Evolutionary conservation across 2,113 vertebrate genomes (phyloP).

Genomic region (Promerops cafer): DNA sequence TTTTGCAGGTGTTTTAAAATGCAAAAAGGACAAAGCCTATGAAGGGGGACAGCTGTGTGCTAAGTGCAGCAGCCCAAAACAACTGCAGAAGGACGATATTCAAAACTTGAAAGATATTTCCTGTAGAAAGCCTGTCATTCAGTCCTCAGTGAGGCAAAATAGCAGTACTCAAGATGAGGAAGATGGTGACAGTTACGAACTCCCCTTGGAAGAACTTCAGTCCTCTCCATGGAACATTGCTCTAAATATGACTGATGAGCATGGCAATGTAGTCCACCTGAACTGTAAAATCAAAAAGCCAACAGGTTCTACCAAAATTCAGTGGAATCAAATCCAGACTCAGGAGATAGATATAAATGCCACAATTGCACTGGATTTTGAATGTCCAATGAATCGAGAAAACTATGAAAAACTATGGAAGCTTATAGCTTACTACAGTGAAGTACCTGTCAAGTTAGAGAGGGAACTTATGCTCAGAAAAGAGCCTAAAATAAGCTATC

Average conservation of each 20-base stretch:
- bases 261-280: slow-evolving; percentile 81
- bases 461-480: slow-evolving; percentile 61
- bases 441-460: slow-evolving; percentile 79
- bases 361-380: slow-evolving; percentile 74
- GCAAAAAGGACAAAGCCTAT: slow-evolving; percentile 85
- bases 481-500: slow-evolving; percentile 66
- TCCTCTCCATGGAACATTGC: slow-evolving; percentile 74
- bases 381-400: slow-evolving; percentile 79
- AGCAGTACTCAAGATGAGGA: slow-evolving; percentile 38
- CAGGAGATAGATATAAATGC: slow-evolving; percentile 73
- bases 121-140: slow-evolving; percentile 78
- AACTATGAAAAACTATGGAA: slow-evolving; percentile 87
- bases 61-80: slow-evolving; percentile 74
- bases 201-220: slow-evolving; percentile 50
- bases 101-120: slow-evolving; percentile 61
- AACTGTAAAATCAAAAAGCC: slow-evolving; percentile 73
- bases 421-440: slow-evolving; percentile 90
- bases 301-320: slow-evolving; percentile 38
- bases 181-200: slow-evolving; percentile 20
- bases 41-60: slow-evolving; percentile 83
- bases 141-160: slow-evolving; percentile 59
- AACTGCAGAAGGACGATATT: slow-evolving; percentile 70
- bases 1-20: slow-evolving; percentile 83
- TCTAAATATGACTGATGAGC: slow-evolving; percentile 84
- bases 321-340: slow-evolving; percentile 71